These are phyloP conservation scores for Nyleta sp. DNA, from an alignment of 2,888 invertebrate species.

Conservation along the genomic window DNA sequence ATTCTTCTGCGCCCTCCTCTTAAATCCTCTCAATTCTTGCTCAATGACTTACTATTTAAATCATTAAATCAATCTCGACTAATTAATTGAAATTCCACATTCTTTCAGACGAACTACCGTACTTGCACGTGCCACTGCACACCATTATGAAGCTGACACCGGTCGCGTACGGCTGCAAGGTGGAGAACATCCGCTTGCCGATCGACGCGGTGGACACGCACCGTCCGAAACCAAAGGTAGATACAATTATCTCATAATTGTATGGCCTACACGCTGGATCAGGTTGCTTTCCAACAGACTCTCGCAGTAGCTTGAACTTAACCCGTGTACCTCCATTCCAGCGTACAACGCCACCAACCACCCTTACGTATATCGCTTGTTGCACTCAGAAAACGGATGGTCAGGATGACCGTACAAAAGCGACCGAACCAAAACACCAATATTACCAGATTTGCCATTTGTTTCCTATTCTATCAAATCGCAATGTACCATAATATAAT, in stretches of 20 bases:
- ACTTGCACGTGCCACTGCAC: constrained; percentile 95
- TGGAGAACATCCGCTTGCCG: constrained; percentile 95
- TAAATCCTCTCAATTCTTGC: too few species aligned
- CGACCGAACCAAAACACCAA: background rate
- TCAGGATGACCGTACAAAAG: constrained; percentile 17
- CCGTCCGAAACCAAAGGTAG: constrained; percentile 93
- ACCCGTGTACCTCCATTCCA: constrained; percentile 28
- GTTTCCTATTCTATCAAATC: too few species aligned
- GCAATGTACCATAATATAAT: too few species aligned
- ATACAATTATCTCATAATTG: constrained; percentile 73
- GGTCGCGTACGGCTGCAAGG: constrained; percentile 98
- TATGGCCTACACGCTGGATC: constrained; percentile 63
- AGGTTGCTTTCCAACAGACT: constrained; percentile 57
- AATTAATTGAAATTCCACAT: constrained; percentile 17
- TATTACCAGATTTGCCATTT: too few species aligned
- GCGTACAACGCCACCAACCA: constrained; percentile 26
- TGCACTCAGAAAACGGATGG: too few species aligned
- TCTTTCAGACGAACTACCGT: constrained; percentile 92
- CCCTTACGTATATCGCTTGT: constrained; percentile 21
- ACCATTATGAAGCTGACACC: constrained; percentile 98
- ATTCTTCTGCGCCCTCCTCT: too few species aligned
- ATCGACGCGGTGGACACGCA: constrained; percentile 99
- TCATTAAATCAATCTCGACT: too few species aligned
- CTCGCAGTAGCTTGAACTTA: constrained; percentile 32
- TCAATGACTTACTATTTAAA: too few species aligned